phyloP scores from a whole-genome alignment of 2,113 vertebrate species.

The Mesoclemmys tuberculata region DNA sequence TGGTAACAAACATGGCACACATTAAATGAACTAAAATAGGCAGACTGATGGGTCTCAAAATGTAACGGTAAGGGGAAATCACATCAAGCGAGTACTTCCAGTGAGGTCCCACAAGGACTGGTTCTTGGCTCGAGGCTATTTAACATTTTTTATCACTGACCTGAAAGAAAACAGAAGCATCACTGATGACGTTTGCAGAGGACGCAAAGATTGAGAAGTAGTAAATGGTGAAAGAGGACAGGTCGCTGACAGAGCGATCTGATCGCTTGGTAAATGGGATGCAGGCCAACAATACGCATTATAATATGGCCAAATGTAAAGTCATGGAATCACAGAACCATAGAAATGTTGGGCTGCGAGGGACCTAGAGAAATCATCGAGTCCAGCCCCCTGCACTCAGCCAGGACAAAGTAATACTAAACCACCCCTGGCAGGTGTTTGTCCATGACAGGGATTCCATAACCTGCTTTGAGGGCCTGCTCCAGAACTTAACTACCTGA shows the following conservation, averaged over 20 bases:
- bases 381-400: not conserved
- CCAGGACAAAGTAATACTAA: not conserved
- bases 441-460: too few species aligned
- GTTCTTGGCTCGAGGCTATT: not conserved
- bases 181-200: not conserved
- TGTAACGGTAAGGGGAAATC: not conserved
- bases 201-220: not conserved
- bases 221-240: not conserved
- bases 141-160: not conserved
- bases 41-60: not conserved
- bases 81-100: not conserved
- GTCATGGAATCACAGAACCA: not conserved
- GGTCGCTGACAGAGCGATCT: not conserved
- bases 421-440: not conserved
- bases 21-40: not conserved
- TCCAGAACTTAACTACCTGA: too few species aligned
- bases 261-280: not conserved
- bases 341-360: not conserved
- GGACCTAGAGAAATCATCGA: not conserved
- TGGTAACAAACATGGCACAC: not conserved
- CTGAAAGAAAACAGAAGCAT: not conserved
- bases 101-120: not conserved
- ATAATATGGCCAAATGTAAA: not conserved
- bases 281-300: not conserved
- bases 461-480: too few species aligned